Evolutionary conservation across 2,113 vertebrate genomes (phyloP).

Genomic region (Eleginops maclovinus): DNA sequence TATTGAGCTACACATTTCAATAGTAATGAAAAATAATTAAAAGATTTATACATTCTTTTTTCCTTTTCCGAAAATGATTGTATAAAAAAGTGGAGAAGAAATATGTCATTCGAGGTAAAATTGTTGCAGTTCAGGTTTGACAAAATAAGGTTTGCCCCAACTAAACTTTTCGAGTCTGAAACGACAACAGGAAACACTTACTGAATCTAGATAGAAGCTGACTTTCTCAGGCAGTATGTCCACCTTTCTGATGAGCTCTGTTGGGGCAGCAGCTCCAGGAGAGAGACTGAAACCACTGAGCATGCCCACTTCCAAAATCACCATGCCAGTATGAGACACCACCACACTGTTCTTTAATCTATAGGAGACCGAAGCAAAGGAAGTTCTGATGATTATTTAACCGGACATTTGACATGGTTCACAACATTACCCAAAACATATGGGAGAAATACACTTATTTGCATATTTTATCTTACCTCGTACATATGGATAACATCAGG

Average conservation of each 20-base stretch:
- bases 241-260: constrained; percentile 82
- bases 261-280: constrained; percentile 65
- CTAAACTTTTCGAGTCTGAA: not conserved
- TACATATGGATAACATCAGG: constrained; percentile 87
- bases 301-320: constrained; percentile 88
- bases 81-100: too few species aligned
- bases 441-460: not conserved
- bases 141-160: not conserved
- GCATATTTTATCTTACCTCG: constrained; percentile 77
- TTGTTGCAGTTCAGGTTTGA: not conserved
- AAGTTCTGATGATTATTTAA: not conserved
- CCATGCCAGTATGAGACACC: constrained; percentile 87
- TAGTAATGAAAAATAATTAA: too few species aligned
- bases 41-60: too few species aligned
- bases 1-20: too few species aligned
- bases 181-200: constrained; percentile 75
- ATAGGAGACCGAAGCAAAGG: not conserved
- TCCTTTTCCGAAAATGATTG: too few species aligned
- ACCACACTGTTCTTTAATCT: constrained; percentile 79
- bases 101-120: not conserved
- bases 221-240: constrained; percentile 85
- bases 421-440: not conserved
- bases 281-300: constrained; percentile 88
- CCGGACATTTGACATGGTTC: not conserved
- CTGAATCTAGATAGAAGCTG: constrained; percentile 89